Evolutionary conservation across 2,888 invertebrate genomes (phyloP).

Genomic region (Morinoia aosen): DNA sequence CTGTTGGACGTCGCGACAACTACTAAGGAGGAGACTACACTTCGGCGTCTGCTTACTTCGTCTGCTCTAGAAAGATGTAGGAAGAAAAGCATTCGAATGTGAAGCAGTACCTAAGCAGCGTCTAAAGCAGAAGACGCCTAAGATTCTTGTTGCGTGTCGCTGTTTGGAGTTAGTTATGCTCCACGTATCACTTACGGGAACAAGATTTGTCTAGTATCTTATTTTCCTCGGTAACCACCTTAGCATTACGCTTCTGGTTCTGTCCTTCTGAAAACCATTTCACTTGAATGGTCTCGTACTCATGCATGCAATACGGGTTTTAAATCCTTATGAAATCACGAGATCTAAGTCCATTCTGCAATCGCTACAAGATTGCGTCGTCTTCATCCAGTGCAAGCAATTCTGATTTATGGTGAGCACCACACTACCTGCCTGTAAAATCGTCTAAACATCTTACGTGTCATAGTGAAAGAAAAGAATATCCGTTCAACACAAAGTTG

Average conservation of each 20-base stretch:
- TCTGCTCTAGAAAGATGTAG: background rate
- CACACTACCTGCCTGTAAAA: background rate
- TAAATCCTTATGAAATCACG: background rate
- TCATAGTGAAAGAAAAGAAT: background rate
- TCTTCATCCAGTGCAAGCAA: background rate
- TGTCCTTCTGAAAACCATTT: background rate
- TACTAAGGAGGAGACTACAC: background rate
- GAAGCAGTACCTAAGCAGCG: background rate
- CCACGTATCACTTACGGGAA: background rate
- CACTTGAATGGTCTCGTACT: background rate
- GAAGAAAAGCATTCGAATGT: background rate
- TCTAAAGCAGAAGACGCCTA: background rate
- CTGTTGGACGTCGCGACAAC: constrained; percentile 56
- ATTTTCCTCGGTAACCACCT: background rate
- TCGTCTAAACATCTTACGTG: background rate
- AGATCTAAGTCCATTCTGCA: background rate
- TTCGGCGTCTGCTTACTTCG: background rate
- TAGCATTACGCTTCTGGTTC: background rate
- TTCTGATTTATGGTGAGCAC: background rate
- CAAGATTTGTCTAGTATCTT: background rate
- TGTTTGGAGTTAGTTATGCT: background rate
- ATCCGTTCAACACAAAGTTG: background rate
- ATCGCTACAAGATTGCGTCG: background rate
- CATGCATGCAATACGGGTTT: background rate
- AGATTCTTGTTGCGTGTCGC: background rate